These are phyloP conservation scores for Gadus macrocephalus DNA, from an alignment of 2,113 vertebrate genomes.

Conservation along the genomic window DNA sequence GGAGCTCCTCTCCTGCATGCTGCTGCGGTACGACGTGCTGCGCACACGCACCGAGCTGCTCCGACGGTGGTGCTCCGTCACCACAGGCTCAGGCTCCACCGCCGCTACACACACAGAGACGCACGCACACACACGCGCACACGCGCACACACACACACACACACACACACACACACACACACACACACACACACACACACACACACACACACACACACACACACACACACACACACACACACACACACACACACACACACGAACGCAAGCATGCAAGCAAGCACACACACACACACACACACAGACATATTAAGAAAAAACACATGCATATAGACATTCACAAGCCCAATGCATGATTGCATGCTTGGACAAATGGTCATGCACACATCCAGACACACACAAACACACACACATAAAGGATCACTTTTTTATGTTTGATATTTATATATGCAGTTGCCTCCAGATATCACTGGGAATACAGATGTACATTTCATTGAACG, in stretches of 20 bases:
- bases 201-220: background rate
- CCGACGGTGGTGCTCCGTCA: constrained; percentile 70
- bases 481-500: too few relatives aligned
- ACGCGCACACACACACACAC: background rate
- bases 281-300: constrained; percentile 4
- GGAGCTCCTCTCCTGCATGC: constrained; percentile 71
- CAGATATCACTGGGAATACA: too few relatives aligned
- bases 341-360: constrained; percentile 35
- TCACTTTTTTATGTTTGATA: too few relatives aligned
- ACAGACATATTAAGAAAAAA: background rate
- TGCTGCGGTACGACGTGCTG: constrained; percentile 73
- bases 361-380: constrained; percentile 37
- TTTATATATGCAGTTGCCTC: too few relatives aligned
- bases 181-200: background rate
- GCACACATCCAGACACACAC: too few relatives aligned
- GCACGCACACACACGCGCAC: constrained; percentile 13
- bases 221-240: background rate
- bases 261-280: background rate
- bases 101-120: constrained; percentile 36
- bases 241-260: background rate
- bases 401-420: constrained; percentile 5
- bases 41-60: constrained; percentile 84
- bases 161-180: constrained; percentile 5
- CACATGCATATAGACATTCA: background rate
- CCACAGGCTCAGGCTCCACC: constrained; percentile 66